A percentile compares a stretch with the other conserved stretches of the same genome.
These are phyloP conservation scores for Labeo calbasu DNA, from an alignment of 2,797 vertebrate genomes.

Conservation along the genomic window DNA sequence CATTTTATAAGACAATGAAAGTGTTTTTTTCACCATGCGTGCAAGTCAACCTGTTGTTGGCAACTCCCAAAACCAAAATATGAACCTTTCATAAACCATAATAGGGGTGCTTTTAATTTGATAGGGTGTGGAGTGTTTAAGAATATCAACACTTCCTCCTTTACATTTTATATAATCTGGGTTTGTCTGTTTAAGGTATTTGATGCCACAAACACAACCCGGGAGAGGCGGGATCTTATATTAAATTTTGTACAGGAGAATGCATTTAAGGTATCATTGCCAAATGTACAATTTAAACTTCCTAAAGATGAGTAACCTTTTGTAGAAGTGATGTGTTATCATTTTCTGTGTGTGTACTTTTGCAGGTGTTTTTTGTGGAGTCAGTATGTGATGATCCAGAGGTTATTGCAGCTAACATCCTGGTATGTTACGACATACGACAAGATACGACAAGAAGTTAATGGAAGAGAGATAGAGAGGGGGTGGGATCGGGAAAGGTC, in stretches of 20 bases:
- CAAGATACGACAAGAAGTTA: no score
- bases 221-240: slow-evolving; percentile 93
- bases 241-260: slow-evolving; percentile 89
- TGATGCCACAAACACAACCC: slow-evolving; percentile 96
- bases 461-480: no score
- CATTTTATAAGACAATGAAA: no score
- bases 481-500: no score
- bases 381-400: slow-evolving; percentile 97
- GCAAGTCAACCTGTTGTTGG: no score
- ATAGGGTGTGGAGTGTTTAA: background rate
- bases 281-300: background rate
- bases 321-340: background rate
- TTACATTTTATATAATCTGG: background rate
- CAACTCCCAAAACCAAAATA: no score
- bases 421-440: no score
- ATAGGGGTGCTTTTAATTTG: no score
- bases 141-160: background rate
- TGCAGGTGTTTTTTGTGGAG: slow-evolving; percentile 97
- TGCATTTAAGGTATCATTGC: slow-evolving; percentile 85
- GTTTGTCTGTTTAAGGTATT: slow-evolving; percentile 83
- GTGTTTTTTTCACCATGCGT: no score
- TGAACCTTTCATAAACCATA: no score
- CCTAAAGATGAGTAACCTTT: background rate
- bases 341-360: slow-evolving; percentile 39
- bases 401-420: slow-evolving; percentile 95